Conservation (phyloP, 2,888 invertebrate species). For the Apodemia hepburni region DNA sequence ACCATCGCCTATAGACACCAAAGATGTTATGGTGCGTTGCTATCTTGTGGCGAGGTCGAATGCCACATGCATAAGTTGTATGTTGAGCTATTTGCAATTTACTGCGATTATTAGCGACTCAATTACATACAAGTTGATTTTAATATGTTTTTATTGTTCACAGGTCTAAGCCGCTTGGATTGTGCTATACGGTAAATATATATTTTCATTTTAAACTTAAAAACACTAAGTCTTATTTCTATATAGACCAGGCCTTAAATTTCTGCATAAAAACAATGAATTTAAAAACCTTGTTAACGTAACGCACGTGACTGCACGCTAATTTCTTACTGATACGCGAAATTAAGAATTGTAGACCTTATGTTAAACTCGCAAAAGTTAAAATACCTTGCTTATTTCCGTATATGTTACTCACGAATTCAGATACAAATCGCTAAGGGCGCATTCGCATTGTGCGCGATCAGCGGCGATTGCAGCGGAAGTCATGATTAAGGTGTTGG, state of each 20-base stretch:
- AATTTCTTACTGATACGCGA: slow-evolving; percentile 5
- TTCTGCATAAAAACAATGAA: slow-evolving; percentile 2
- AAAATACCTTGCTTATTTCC: neutral
- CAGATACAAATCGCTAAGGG: neutral
- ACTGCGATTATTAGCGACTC: neutral
- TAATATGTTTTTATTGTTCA: slow-evolving; percentile 19
- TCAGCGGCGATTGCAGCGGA: neutral
- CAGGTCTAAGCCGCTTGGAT: slow-evolving; percentile 32
- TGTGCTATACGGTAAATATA: slow-evolving; percentile 29
- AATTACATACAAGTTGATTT: neutral
- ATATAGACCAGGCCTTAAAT: neutral
- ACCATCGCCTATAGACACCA: no score
- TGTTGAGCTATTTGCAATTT: no score
- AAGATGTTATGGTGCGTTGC: no score
- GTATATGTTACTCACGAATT: slow-evolving; percentile 9
- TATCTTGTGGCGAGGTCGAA: no score
- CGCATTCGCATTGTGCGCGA: neutral
- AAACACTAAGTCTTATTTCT: neutral
- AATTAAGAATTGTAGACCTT: slow-evolving; percentile 12
- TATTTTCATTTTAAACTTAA: neutral
- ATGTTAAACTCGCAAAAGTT: slow-evolving; percentile 5
- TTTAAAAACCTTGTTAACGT: slow-evolving; percentile 5
- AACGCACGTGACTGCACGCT: slow-evolving; percentile 11
- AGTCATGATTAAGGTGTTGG: neutral
- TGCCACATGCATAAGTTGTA: no score